Percentiles rank a stretch among this genome's conserved stretches.
phyloP scores from a whole-genome alignment of 2,797 vertebrate species.

The Ctenosaura bakeri region DNA sequence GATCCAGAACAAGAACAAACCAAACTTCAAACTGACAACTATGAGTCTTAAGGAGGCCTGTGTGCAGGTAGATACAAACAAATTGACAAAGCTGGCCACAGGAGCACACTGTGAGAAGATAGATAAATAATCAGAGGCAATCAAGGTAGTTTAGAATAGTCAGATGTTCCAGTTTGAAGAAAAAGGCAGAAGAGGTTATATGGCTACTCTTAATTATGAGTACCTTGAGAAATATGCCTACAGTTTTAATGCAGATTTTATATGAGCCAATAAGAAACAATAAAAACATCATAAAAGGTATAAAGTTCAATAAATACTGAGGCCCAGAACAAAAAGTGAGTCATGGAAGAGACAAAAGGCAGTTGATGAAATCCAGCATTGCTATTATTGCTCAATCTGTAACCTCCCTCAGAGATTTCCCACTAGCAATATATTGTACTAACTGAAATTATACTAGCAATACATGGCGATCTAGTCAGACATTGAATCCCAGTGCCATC shows the following conservation, averaged over 20 bases:
- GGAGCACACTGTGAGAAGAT: background rate
- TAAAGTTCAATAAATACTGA: background rate
- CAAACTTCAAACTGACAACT: background rate
- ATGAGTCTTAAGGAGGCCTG: no score
- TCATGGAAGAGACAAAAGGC: conserved; percentile 19
- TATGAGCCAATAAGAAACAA: no score
- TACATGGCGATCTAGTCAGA: conserved; percentile 8
- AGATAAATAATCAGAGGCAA: background rate
- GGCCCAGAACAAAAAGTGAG: background rate
- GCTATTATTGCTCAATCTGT: background rate
- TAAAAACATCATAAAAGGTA: background rate
- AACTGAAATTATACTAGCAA: conserved; percentile 5
- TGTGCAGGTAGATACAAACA: background rate
- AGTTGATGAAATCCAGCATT: conserved; percentile 2
- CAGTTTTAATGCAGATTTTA: no score
- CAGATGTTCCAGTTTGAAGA: background rate
- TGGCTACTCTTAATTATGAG: background rate
- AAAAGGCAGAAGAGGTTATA: background rate
- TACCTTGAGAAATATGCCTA: no score
- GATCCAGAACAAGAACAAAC: background rate
- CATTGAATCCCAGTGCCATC: background rate
- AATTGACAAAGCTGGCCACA: background rate
- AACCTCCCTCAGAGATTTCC: conserved; percentile 1
- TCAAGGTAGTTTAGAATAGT: background rate
- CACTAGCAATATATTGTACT: conserved; percentile 3